Base-by-base conservation (phyloP, 2,888 invertebrate species). In the Chrysina gloriosa region DNA sequence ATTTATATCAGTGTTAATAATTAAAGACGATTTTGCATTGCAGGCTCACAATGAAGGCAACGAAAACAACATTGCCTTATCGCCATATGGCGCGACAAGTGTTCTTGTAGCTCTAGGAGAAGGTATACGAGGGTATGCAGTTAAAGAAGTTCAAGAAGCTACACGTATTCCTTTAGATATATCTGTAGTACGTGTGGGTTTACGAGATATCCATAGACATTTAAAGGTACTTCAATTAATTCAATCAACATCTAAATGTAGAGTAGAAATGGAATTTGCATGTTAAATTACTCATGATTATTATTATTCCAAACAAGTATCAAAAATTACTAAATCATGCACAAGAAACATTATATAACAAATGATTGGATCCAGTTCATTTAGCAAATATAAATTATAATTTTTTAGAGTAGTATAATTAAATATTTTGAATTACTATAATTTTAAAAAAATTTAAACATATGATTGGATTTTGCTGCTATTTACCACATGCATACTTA, bases 51-150 rank as follows among this genome's bases (percentile, higher is more conserved):
- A 90, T 77, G 88, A 89, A 81, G 85, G 89, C 75, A 92, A 91
- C 81, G 88, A 89, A 52, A 91, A 91, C 79, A 95, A 94, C 81
- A 90, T 94, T 64, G 94, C 93, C 2, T 91, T 94, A 79, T 94
- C 94, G 0, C 94, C 94, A 6, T 93, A 94, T 72, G 94, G 94
- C 2, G 84, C 93, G 68, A 89, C 91, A 77, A 93, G 93, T 74
- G 92, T 94, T 23, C 83, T 94, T 74, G 88, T 92, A 65, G 92
- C 94, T 2, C 84, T 94, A 11, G 91, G 89, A 79, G 94, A 95
- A 81, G 94, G 94, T 25, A 88, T 93, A 0, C 86, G 89, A 50
- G 93, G 93, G 6, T 87, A 88, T 71, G 90, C 93, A 47, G 88
- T 89, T 21, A 85, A 87, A 61, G 93, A 95, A 84, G 89, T 95